Evolutionary conservation across 2,113 vertebrate genomes (phyloP).

Genomic region (Lynx canadensis): DNA sequence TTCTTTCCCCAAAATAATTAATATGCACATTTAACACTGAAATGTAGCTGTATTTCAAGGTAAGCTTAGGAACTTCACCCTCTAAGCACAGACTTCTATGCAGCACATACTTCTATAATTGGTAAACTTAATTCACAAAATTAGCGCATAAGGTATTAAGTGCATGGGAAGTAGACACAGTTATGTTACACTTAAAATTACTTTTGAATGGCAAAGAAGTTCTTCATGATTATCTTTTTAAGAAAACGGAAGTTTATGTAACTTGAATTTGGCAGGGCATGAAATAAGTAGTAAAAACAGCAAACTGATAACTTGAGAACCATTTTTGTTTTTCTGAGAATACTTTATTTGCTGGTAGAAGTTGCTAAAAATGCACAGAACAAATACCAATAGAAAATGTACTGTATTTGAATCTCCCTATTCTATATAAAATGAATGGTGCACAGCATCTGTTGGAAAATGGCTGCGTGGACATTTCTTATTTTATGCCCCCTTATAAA

Average conservation of each 20-base stretch:
- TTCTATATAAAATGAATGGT: conserved; percentile 90
- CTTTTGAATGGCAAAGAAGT: conserved; percentile 82
- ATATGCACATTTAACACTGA: conserved; percentile 91
- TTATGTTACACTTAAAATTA: conserved; percentile 87
- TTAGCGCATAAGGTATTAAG: conserved; percentile 86
- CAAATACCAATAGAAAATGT: conserved; percentile 91
- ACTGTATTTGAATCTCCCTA: conserved; percentile 87
- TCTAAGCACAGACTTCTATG: conserved; percentile 90
- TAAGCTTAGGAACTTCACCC: conserved; percentile 89
- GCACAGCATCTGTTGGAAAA: conserved; percentile 91
- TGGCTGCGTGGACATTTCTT: conserved; percentile 89
- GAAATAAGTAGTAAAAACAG: conserved; percentile 89
- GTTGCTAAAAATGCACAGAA: conserved; percentile 92
- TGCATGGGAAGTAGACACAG: conserved; percentile 87
- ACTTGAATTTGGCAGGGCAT: conserved; percentile 86
- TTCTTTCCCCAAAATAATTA: conserved; percentile 83
- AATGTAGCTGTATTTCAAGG: conserved; percentile 89
- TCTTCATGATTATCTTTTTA: conserved; percentile 79
- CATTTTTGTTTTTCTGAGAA: conserved; percentile 90
- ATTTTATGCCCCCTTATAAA: conserved; percentile 90
- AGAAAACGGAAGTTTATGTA: conserved; percentile 86
- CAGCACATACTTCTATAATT: conserved; percentile 87
- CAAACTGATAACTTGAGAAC: conserved; percentile 90
- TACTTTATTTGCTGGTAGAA: conserved; percentile 92
- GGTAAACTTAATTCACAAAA: conserved; percentile 91